Percentiles rank a stretch among this genome's conserved stretches.
Evolutionary conservation across 2,113 vertebrate genomes (phyloP).

Genomic region (Trogon surrucura): DNA sequence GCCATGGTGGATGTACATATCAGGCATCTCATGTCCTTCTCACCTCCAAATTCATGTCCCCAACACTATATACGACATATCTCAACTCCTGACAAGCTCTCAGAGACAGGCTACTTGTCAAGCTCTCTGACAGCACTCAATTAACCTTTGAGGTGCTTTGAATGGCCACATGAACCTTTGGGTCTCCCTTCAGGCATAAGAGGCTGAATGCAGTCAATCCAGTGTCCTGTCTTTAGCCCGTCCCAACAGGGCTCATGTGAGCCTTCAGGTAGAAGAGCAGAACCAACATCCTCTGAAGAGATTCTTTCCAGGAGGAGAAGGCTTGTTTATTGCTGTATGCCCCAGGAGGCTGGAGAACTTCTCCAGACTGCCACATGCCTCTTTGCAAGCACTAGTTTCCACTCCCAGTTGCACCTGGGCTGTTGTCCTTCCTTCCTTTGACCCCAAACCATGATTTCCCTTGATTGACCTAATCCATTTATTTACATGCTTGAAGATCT

Average conservation of each 20-base stretch:
- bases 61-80: accelerated
- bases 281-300: background rate
- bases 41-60: background rate
- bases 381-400: background rate
- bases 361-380: background rate
- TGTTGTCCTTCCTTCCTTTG: background rate
- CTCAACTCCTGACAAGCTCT: background rate
- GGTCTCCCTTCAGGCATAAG: background rate
- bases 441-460: background rate
- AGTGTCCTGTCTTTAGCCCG: background rate
- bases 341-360: background rate
- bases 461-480: background rate
- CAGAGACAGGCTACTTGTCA: background rate
- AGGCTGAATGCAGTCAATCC: background rate
- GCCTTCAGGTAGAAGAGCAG: background rate
- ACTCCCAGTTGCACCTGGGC: background rate
- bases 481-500: background rate
- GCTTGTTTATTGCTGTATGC: background rate
- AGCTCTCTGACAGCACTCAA: accelerated
- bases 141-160: background rate
- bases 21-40: background rate
- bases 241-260: background rate
- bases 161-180: background rate
- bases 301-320: background rate
- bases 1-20: too few relatives aligned